Evolutionary conservation across 2,888 invertebrate genomes (phyloP).

Genomic region (Cinara cedri): DNA sequence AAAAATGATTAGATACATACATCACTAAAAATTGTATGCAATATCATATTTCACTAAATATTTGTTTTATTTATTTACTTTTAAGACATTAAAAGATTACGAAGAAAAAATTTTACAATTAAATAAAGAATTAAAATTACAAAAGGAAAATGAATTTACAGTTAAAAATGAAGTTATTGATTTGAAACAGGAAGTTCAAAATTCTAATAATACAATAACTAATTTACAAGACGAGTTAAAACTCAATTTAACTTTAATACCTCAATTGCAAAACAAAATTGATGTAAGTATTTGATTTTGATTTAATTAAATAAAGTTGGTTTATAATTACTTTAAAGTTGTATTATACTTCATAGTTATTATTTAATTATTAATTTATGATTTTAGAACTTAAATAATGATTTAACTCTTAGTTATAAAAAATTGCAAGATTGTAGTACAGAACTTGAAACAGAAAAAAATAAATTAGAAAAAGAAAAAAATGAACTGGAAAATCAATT

Average conservation of each 20-base stretch:
- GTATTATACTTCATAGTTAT: background rate
- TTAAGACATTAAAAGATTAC: slow-evolving; percentile 19
- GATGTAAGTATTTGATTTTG: slow-evolving; percentile 1
- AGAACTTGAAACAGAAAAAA: background rate
- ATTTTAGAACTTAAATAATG: slow-evolving; percentile 23
- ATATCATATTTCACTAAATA: background rate
- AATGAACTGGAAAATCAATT: slow-evolving; percentile 24
- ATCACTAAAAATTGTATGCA: background rate
- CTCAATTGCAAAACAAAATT: slow-evolving; percentile 34
- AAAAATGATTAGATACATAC: no score
- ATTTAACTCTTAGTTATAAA: slow-evolving; percentile 23
- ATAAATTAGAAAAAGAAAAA: slow-evolving; percentile 31
- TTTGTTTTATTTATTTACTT: background rate
- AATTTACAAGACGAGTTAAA: slow-evolving; percentile 24
- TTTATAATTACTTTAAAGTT: background rate
- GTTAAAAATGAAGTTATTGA: slow-evolving; percentile 3
- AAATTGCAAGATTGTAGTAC: background rate
- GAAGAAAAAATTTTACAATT: background rate
- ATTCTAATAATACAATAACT: slow-evolving; percentile 22
- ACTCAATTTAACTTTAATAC: slow-evolving; percentile 16
- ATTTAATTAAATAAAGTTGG: background rate
- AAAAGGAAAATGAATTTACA: slow-evolving; percentile 6
- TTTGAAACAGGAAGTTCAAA: slow-evolving; percentile 25
- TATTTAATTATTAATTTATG: background rate
- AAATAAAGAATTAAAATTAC: slow-evolving; percentile 2